Base-by-base conservation (phyloP, 2,113 vertebrate species). In the Pseudorectes ferrugineus region DNA sequence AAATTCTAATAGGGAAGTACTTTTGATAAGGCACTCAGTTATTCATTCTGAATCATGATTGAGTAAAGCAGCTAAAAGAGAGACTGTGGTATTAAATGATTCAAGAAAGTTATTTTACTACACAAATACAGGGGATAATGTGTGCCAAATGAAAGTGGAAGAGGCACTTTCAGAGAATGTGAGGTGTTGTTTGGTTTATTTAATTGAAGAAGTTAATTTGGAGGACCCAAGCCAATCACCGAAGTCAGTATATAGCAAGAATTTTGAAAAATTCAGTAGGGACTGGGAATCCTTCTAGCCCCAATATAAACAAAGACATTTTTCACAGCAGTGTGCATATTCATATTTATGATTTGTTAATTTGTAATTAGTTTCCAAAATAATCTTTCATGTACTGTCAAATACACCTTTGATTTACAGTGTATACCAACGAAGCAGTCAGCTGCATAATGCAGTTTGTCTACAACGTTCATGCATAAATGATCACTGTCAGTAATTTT, bases 281-380 rank as follows among this genome's bases (percentile, higher is more conserved):
- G 29, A 78, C 12, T 38, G 31, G n/a, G 29, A 31, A 57, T 67
- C 14, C 76, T 88, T 63, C 33, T 35, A 68, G 28, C 2, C 11
- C 19, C 4, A 40, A 3, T 49, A 48, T 46, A 83, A 82, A 79
- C n/a, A 83, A 92, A 88, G 33, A 43, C 13, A 80, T 79, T 80
- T n/a, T 65, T 95, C 72, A 77, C 11, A 74, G 43, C 23, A 66
- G 3, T 63, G n/a, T 62, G 40, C 46, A 59, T 38, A 90, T 93
- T 24, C 51, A 73, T 94, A 90, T 94, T 92, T 92, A 96, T 92
- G 88, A 79, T 58, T 93, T 88, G 14, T 52, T 85, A 93, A 90
- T 92, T 89, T 93, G 48, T 31, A 85, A 90, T 89, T 93, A 85
- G 36, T 83, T 95, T 89, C 71, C 54, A 95, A 95, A 94, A 90